Evolutionary conservation across 2,888 invertebrate genomes (phyloP), one percentile per base, ranked within the genome.

Genomic region (Acleris literana): DNA sequence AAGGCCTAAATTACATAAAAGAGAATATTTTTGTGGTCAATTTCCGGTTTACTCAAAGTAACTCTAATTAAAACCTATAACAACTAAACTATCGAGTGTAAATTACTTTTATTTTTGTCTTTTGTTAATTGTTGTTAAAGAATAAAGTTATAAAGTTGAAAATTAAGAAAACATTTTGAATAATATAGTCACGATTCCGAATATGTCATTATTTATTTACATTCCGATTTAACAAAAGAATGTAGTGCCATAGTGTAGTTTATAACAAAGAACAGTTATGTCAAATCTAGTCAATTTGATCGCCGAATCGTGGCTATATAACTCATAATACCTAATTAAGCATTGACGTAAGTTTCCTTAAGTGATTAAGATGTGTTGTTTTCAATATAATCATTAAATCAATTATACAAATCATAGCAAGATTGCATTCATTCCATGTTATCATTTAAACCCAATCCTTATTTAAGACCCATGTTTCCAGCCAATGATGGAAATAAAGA

Each of bases 381-480:
- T 86, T 82, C 68, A 81, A 80, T 86, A 80, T 86, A 86, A 85
- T 76, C 82, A 75, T 75, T 76, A 72, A 80, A 75, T 78, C 79
- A 86, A 85, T 79, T 85, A 86, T 87, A 86, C 80, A 86, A 82
- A 79, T 84, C 76, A 83, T 86, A 87, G 85, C 72, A 76, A 76
- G 68, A 84, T 84, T 83, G 87, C 87, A 88, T 80, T 66, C 79
- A 83, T 81, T 79, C 68, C 70, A 79, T 82, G 81, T 84, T 83
- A 80, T 82, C 81, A 75, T 79, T 82, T 80, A 18, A 20, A 33
- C 51, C 25, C n/a, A 7, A 54, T 16, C 16, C 25, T 20, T 48
- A 13, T 6, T 7, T 9, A 48, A n/a, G 7, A 53, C 58, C 48
- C 29, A 58, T 29, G 3, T 18, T 11, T 17, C 33, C 17, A 29